These are phyloP conservation scores for Dasypogon diadema DNA, from an alignment of 2,888 invertebrate species.

Conservation along the genomic window DNA sequence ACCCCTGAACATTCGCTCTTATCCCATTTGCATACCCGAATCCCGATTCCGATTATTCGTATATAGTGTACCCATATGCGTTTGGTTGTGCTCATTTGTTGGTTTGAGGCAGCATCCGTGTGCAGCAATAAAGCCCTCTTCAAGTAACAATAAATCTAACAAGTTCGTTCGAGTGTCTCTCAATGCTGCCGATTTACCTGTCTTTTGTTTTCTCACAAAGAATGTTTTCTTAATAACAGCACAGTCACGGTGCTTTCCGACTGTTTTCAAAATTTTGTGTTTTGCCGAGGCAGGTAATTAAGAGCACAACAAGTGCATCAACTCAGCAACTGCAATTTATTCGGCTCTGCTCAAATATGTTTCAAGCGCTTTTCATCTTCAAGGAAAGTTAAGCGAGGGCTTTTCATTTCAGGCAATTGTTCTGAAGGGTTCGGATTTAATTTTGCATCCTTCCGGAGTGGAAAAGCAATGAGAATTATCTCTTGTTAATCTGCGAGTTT, in stretches of 20 bases:
- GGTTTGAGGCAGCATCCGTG: slow-evolving; percentile 19
- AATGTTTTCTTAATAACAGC: slow-evolving; percentile 25
- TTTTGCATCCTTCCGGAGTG: too few species aligned
- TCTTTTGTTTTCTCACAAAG: slow-evolving; percentile 9
- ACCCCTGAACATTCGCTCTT: background rate
- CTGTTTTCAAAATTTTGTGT: slow-evolving; percentile 5
- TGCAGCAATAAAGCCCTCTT: slow-evolving; percentile 43
- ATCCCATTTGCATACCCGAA: slow-evolving; percentile 29
- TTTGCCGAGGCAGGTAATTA: background rate
- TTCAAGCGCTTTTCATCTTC: background rate
- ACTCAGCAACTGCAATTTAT: background rate
- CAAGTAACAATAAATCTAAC: slow-evolving; percentile 46
- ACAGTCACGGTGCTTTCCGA: background rate
- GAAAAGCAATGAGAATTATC: too few species aligned
- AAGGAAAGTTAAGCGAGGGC: background rate
- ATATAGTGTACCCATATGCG: slow-evolving; percentile 18
- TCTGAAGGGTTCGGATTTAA: background rate
- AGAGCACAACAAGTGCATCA: background rate
- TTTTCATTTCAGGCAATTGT: background rate
- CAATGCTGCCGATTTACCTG: slow-evolving; percentile 37
- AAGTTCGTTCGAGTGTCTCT: slow-evolving; percentile 39
- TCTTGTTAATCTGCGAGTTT: too few species aligned
- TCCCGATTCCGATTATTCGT: slow-evolving; percentile 8
- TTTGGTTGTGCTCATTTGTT: slow-evolving; percentile 12
- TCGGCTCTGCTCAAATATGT: background rate